A percentile compares a stretch with the other conserved stretches of the same genome.
These are phyloP conservation scores for Urocolius indicus DNA, from an alignment of 2,113 vertebrate genomes.

Conservation along the genomic window DNA sequence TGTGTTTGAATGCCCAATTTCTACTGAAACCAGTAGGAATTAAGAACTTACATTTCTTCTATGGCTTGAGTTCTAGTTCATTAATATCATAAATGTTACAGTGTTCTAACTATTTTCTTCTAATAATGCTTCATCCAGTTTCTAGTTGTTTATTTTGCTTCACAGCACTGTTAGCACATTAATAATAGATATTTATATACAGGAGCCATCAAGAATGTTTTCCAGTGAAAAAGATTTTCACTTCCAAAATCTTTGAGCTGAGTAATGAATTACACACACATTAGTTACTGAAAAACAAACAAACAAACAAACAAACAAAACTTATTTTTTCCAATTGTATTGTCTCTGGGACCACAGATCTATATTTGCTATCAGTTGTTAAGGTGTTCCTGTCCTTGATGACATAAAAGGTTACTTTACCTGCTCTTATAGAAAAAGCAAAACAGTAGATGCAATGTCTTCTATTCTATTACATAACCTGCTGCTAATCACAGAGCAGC, in stretches of 20 bases:
- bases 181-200: not conserved
- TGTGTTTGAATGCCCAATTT: not conserved
- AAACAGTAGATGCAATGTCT: not conserved
- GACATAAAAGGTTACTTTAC: not conserved
- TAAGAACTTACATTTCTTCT: not conserved
- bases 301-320: not conserved
- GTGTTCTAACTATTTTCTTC: not conserved
- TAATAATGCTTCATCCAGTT: not conserved
- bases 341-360: not conserved
- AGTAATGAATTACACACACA: not conserved
- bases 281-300: not conserved
- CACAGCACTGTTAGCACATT: not conserved
- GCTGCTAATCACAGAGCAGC: slow-evolving; percentile 12
- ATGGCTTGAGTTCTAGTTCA: not conserved
- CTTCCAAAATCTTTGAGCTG: not conserved
- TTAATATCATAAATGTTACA: not conserved
- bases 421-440: not conserved
- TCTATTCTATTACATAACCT: not conserved
- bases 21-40: not conserved
- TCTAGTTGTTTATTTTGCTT: not conserved
- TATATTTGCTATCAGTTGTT: not conserved
- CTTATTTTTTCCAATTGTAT: not conserved
- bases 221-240: not conserved
- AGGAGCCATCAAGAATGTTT: not conserved
- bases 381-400: not conserved